These are phyloP conservation scores for Dione vanillae DNA, from an alignment of 2,888 invertebrate species.

Conservation along the genomic window DNA sequence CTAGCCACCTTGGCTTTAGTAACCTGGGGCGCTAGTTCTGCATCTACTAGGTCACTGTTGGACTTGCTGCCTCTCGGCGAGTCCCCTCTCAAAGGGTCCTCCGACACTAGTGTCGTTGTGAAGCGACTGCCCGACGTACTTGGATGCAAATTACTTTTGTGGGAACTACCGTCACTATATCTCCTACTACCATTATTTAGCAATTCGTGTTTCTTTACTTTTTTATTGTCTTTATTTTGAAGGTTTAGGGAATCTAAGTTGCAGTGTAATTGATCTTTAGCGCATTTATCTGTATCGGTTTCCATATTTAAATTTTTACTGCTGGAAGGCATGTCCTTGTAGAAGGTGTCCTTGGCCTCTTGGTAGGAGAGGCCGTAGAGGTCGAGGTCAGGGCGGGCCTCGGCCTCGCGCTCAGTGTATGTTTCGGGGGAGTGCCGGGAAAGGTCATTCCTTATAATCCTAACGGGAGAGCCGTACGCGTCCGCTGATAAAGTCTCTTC, in stretches of 20 bases:
- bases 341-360: conserved; percentile 70
- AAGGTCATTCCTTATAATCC: conserved; percentile 69
- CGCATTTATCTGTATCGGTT: conserved; percentile 64
- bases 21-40: conserved; percentile 57
- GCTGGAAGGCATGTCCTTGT: conserved; percentile 75
- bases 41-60: conserved; percentile 53
- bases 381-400: conserved; percentile 56
- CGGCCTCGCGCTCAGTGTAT: conserved; percentile 31
- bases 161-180: conserved; percentile 73
- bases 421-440: conserved; percentile 46
- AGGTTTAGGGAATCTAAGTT: conserved; percentile 64
- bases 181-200: conserved; percentile 71
- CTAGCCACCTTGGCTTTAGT: conserved; percentile 68
- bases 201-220: conserved; percentile 60
- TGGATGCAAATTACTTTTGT: conserved; percentile 60
- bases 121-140: conserved; percentile 67
- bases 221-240: conserved; percentile 61
- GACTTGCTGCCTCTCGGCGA: conserved; percentile 60
- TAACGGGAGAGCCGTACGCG: conserved; percentile 71
- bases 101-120: conserved; percentile 72
- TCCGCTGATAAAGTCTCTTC: conserved; percentile 84
- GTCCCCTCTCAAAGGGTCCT: conserved; percentile 61
- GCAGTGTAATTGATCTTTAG: conserved; percentile 56
- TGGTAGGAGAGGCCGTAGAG: conserved; percentile 70
- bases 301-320: conserved; percentile 75